Evolutionary conservation across 2,888 invertebrate genomes (phyloP).

Genomic region (Brenthis daphne): DNA sequence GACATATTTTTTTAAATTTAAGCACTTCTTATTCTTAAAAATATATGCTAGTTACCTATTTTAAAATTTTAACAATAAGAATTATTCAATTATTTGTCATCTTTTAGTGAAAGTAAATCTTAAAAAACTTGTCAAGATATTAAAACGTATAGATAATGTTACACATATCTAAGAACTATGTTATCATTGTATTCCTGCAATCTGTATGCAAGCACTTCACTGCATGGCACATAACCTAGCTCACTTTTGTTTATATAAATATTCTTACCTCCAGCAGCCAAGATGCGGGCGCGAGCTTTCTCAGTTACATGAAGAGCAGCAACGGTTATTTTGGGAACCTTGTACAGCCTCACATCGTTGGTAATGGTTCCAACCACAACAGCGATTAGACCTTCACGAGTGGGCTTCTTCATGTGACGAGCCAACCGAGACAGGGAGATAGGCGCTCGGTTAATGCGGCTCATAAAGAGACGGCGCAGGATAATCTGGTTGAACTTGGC

Average conservation of each 20-base stretch:
- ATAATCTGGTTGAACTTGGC: slow-evolving; percentile 98
- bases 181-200: no score
- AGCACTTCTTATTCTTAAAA: no score
- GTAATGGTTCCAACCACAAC: slow-evolving; percentile 98
- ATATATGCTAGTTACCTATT: no score
- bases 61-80: no score
- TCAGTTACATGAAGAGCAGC: slow-evolving; percentile 97
- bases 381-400: slow-evolving; percentile 91
- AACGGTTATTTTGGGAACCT: slow-evolving; percentile 95
- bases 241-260: slow-evolving; percentile 26
- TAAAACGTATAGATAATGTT: no score
- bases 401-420: slow-evolving; percentile 93
- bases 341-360: slow-evolving; percentile 95
- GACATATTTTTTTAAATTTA: no score
- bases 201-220: no score
- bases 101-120: no score
- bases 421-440: slow-evolving; percentile 94
- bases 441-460: slow-evolving; percentile 96
- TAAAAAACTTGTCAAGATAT: no score
- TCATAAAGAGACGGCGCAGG: slow-evolving; percentile 97
- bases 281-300: slow-evolving; percentile 96
- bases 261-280: slow-evolving; percentile 93
- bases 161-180: no score
- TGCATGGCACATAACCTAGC: slow-evolving; percentile 29
- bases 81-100: no score